A percentile compares a stretch with the other conserved stretches of the same genome.
These are phyloP conservation scores for Hermaeophaga mercurialis DNA, from an alignment of 2,888 invertebrate species.

Conservation along the genomic window DNA sequence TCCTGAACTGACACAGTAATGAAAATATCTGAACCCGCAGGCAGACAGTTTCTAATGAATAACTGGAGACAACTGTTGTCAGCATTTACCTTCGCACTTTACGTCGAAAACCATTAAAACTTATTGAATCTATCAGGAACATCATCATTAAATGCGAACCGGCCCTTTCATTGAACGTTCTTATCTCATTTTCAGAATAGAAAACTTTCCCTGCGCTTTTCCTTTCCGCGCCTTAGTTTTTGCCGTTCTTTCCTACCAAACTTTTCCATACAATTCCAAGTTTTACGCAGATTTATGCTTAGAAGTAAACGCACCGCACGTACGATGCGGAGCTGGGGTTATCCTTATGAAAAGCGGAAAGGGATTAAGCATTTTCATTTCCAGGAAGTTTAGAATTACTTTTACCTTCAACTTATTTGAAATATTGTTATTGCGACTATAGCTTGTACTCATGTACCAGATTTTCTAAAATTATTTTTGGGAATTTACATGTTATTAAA, in stretches of 20 bases:
- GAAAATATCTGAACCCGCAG: conserved; percentile 20
- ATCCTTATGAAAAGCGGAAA: neutral
- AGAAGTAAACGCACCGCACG: conserved; percentile 6
- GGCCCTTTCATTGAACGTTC: conserved; percentile 24
- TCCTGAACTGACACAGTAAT: too few relatives aligned
- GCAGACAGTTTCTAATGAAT: conserved; percentile 26
- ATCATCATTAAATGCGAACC: conserved; percentile 23
- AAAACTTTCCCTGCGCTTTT: conserved; percentile 18
- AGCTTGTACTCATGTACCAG: too few relatives aligned
- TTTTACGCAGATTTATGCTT: conserved; percentile 12
- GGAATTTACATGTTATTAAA: too few relatives aligned
- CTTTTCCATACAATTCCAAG: conserved; percentile 17
- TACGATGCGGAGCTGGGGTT: conserved; percentile 2
- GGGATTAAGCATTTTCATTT: too few relatives aligned
- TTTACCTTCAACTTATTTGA: too few relatives aligned
- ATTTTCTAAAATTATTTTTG: too few relatives aligned
- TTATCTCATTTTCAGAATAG: conserved; percentile 25
- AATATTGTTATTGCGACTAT: too few relatives aligned
- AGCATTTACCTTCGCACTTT: conserved; percentile 28
- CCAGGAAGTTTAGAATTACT: too few relatives aligned
- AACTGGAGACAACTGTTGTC: conserved; percentile 29
- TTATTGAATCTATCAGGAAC: conserved; percentile 29
- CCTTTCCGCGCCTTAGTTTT: conserved; percentile 18
- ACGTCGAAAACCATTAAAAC: conserved; percentile 28
- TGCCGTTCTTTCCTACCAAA: conserved; percentile 14